Evolutionary conservation across 2,888 invertebrate genomes (phyloP).

Genomic region (Campaea margaritaria): DNA sequence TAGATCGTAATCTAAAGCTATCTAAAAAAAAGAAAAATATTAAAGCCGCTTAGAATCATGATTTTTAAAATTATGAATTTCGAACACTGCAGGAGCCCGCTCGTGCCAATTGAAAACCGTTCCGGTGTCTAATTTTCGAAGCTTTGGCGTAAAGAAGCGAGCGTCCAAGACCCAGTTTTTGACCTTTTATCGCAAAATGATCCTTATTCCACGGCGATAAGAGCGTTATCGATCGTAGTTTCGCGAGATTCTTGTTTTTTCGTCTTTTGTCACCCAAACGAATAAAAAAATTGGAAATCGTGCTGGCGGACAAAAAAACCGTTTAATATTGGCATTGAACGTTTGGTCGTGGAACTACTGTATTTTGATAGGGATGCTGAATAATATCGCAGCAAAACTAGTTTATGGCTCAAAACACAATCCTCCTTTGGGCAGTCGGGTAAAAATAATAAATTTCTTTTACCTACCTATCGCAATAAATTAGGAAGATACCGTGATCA

Average conservation of each 20-base stretch:
- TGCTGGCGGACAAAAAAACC: conserved; percentile 69
- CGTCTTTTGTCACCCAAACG: conserved; percentile 77
- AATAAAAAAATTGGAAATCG: conserved; percentile 81
- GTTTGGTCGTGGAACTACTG: conserved; percentile 65
- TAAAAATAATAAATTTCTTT: too few species aligned
- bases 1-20: neutral
- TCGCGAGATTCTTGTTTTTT: conserved; percentile 49
- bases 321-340: conserved; percentile 82
- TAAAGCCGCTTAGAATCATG: neutral
- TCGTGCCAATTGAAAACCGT: conserved; percentile 70
- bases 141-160: conserved; percentile 64
- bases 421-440: too few species aligned
- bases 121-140: conserved; percentile 64
- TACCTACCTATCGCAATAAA: too few species aligned
- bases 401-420: neutral
- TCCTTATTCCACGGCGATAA: conserved; percentile 51
- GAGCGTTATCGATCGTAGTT: conserved; percentile 42
- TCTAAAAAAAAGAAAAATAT: neutral
- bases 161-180: conserved; percentile 75
- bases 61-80: conserved; percentile 53
- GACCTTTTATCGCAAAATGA: conserved; percentile 47
- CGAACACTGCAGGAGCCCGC: conserved; percentile 56
- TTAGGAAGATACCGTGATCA: too few species aligned
- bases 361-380: conserved; percentile 33
- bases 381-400: neutral